Evolutionary conservation across 2,113 vertebrate genomes (phyloP).

Genomic region (Mungos mungo): DNA sequence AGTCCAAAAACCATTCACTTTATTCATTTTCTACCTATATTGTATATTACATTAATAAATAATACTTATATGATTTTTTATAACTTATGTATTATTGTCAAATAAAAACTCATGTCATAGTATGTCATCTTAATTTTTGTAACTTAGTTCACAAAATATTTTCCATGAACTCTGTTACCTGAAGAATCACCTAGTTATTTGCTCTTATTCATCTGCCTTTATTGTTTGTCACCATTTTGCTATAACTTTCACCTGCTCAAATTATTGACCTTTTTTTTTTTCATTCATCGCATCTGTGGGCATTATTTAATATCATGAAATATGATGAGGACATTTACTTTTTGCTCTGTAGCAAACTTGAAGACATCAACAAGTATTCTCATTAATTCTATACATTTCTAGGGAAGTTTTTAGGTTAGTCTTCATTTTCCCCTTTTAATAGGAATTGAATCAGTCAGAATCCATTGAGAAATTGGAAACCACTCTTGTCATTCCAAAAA

Average conservation of each 20-base stretch:
- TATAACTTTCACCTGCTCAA: background rate
- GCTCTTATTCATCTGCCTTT: background rate
- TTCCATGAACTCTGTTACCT: background rate
- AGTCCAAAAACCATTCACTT: background rate
- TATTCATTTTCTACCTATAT: background rate
- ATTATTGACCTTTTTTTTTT: background rate
- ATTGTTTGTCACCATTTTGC: background rate
- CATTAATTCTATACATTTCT: background rate
- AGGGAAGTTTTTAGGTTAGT: background rate
- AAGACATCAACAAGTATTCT: background rate
- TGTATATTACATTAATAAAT: background rate
- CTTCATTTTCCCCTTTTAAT: background rate
- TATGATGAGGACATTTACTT: background rate
- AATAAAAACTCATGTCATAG: background rate
- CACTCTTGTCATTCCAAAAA: background rate
- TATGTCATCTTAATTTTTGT: background rate
- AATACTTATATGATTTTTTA: background rate
- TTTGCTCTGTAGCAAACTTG: background rate
- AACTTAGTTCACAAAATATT: background rate
- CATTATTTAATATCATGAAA: background rate
- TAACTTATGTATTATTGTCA: background rate
- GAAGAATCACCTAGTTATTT: background rate
- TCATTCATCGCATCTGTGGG: background rate
- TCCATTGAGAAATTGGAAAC: background rate
- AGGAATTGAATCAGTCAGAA: background rate